These are phyloP conservation scores for Tetrapedia diversipes DNA, from an alignment of 2,888 invertebrate genomes.

Conservation along the genomic window DNA sequence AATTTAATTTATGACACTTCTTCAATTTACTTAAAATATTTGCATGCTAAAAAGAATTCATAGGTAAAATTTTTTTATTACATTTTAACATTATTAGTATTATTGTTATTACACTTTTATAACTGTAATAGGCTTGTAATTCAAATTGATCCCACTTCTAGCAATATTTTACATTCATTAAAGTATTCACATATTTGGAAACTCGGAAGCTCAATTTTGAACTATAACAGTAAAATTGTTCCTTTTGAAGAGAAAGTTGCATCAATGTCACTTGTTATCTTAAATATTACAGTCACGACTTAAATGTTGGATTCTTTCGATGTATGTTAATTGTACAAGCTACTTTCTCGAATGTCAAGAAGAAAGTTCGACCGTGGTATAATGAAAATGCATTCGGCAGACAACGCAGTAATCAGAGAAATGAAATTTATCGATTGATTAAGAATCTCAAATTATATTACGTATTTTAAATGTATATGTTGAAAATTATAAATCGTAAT, in stretches of 20 bases:
- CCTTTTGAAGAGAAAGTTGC: conserved; percentile 70
- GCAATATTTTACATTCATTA: neutral
- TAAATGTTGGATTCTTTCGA: conserved; percentile 70
- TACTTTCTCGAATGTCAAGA: conserved; percentile 71
- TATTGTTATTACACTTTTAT: no score
- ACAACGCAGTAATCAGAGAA: neutral
- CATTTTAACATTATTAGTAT: no score
- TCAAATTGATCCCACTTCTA: no score
- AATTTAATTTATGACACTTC: no score
- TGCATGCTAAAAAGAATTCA: no score
- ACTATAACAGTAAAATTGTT: conserved; percentile 5
- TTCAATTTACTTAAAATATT: no score
- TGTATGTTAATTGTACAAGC: conserved; percentile 65
- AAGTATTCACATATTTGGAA: neutral
- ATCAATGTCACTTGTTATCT: conserved; percentile 56
- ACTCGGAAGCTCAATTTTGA: conserved; percentile 14
- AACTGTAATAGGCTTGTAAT: no score
- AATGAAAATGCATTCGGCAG: neutral
- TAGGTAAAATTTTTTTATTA: no score
- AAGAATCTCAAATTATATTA: neutral
- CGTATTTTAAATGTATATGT: neutral
- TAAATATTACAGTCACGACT: conserved; percentile 70
- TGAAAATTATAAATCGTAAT: no score
- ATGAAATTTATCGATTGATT: neutral
- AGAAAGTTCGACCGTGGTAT: conserved; percentile 66